Base-by-base conservation (phyloP, 2,113 vertebrate species). In the Columba janthina region DNA sequence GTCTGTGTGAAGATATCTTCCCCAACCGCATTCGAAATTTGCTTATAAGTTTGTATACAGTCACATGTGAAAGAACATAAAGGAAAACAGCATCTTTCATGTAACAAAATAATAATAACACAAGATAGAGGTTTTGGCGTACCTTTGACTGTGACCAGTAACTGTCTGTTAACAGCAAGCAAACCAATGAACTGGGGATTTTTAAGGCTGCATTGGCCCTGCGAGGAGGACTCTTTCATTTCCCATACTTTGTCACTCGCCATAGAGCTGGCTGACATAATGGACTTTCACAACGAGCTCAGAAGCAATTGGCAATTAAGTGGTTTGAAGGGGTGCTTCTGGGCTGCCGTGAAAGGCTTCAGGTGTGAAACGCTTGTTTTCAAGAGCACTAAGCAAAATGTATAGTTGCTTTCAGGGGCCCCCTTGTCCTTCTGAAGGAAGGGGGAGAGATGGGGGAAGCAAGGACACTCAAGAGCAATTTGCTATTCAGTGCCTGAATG, bases 281-380 rank as follows among this genome's bases (percentile, higher is more conserved):
- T 99, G 98, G 99, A 98, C 98, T 98, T 98, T 97, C 93, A 99
- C 98, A 99, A 98, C 98, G 97, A 98, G 98, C 98, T 98, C 98
- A 98, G 98, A 98, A 98, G 99, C 99, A 99, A 99, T 99, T 99
- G 99, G 98, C 99, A 99, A 99, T 99, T 99, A 99, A 99, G 99
- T 98, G 98, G 98, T 99, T 99, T 99, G 98, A 99, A 99, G 99
- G 99, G 99, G 98, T 98, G 98, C 98, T 99, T 98, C 98, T 98
- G 98, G 98, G 98, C 98, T 98, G 97, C 98, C 88, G 98, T 98
- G 98, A 99, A 99, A 99, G 98, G 99, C 98, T 99, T 99, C 99
- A 99, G 99, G 99, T 99, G 99, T 99, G 99, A 99, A 99, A 99
- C 98, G 98, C 98, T 99, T 99, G 98, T 99, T 98, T 99, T 99